Evolutionary conservation across 2,888 invertebrate species (phyloP).

Genomic region (Aphidius colemani): DNA sequence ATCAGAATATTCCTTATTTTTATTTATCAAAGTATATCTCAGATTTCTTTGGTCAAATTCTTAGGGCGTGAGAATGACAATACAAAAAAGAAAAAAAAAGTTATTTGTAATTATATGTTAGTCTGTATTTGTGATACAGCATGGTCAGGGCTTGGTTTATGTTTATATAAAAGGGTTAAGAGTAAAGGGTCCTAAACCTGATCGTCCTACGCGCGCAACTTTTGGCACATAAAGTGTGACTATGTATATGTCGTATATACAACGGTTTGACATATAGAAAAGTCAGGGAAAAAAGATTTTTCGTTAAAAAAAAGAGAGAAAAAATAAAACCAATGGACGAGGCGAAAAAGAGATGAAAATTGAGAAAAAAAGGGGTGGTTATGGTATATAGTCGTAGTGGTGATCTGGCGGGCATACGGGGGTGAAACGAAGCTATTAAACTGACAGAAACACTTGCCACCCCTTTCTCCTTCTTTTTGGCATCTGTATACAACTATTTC

Average conservation of each 20-base stretch:
- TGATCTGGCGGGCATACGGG: neutral
- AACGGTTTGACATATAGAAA: neutral
- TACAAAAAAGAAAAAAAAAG: too few relatives aligned
- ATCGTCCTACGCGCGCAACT: constrained; percentile 44
- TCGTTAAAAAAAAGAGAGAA: neutral
- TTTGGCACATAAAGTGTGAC: constrained; percentile 56
- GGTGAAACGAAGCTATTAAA: constrained; percentile 59
- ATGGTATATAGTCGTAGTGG: neutral
- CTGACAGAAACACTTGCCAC: constrained; percentile 54
- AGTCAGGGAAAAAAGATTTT: neutral
- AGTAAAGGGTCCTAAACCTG: constrained; percentile 4
- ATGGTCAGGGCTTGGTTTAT: neutral
- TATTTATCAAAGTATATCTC: neutral
- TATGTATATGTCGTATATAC: neutral
- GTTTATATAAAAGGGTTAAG: constrained; percentile 15
- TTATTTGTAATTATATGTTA: too few relatives aligned
- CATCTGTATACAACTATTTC: neutral
- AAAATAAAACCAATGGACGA: too few relatives aligned
- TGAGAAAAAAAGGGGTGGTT: neutral
- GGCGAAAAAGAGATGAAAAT: neutral
- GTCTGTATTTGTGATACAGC: too few relatives aligned
- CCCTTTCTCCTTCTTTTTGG: constrained; percentile 15
- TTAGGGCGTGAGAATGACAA: constrained; percentile 8
- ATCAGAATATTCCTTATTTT: neutral
- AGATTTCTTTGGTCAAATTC: constrained; percentile 7